Evolutionary conservation across 2,113 vertebrate species (phyloP).

Genomic region (Nansenia antarctica): DNA sequence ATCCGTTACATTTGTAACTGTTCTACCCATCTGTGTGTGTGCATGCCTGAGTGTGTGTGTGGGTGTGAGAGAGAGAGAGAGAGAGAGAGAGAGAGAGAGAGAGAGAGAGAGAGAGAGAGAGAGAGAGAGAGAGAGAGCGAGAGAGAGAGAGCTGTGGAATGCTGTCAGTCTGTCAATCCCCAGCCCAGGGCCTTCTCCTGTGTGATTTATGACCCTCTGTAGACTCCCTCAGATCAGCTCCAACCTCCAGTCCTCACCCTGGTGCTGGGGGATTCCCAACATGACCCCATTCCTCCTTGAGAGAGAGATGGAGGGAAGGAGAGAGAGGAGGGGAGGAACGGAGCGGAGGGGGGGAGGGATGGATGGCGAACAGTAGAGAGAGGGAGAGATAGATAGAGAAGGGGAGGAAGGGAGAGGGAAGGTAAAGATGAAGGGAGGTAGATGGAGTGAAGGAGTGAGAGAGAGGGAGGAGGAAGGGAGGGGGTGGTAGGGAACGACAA

Average conservation of each 20-base stretch:
- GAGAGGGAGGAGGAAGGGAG: not conserved
- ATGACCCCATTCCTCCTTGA: conserved; percentile 31
- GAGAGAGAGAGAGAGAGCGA: not conserved
- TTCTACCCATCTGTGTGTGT: not conserved
- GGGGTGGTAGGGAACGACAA: not conserved
- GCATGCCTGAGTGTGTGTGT: not conserved
- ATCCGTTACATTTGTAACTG: not conserved
- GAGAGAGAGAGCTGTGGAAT: conserved; percentile 58
- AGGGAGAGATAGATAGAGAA: not conserved
- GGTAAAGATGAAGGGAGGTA: no score
- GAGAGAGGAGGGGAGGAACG: no score
- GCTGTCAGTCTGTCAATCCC: conserved; percentile 28
- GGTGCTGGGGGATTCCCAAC: conserved; percentile 30
- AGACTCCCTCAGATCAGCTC: not conserved
- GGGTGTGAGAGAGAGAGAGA: conserved; percentile 23
- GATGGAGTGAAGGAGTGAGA: no score
- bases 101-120: conserved; percentile 8
- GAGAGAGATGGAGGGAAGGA: not conserved
- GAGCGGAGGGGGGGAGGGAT: not conserved
- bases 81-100: conserved; percentile 34
- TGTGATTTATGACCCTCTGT: conserved; percentile 50
- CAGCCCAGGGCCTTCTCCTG: conserved; percentile 38
- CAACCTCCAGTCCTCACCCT: not conserved
- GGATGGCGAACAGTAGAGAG: not conserved
- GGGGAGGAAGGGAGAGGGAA: no score